A percentile compares a stretch with the other conserved stretches of the same genome.
Conservation (phyloP, 2,113 vertebrate genomes). For the Tyrannus savana region DNA sequence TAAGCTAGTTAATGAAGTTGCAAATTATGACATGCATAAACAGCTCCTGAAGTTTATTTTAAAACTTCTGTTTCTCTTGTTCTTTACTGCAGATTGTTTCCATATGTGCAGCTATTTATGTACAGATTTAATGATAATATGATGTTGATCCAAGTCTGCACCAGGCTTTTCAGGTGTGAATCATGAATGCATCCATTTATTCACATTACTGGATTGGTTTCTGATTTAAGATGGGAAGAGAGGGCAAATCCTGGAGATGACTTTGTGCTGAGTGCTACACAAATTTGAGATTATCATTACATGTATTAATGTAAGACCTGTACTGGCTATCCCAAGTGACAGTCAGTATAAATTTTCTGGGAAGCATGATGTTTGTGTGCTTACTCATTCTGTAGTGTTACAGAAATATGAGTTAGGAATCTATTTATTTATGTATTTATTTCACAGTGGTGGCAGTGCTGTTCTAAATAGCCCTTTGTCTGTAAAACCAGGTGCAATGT, state of each 20-base stretch:
- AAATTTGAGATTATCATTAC: not conserved
- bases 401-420: not conserved
- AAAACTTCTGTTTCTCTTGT: not conserved
- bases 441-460: not conserved
- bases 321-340: not conserved
- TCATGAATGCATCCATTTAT: not conserved
- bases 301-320: not conserved
- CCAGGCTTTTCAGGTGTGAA: not conserved
- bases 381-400: not conserved
- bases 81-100: not conserved
- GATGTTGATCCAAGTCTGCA: not conserved
- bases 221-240: not conserved
- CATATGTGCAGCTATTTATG: not conserved
- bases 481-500: not conserved
- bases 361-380: not conserved
- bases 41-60: not conserved
- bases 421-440: not conserved
- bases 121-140: not conserved
- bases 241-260: not conserved
- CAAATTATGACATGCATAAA: not conserved
- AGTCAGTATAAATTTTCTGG: not conserved
- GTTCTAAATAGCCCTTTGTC: not conserved
- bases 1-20: not conserved
- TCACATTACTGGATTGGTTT: not conserved
- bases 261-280: not conserved